A percentile compares a stretch with the other conserved stretches of the same genome.
Evolutionary conservation across 1,140 invertebrate genomes (phyloP).

Genomic region (Whitmania pigra): DNA sequence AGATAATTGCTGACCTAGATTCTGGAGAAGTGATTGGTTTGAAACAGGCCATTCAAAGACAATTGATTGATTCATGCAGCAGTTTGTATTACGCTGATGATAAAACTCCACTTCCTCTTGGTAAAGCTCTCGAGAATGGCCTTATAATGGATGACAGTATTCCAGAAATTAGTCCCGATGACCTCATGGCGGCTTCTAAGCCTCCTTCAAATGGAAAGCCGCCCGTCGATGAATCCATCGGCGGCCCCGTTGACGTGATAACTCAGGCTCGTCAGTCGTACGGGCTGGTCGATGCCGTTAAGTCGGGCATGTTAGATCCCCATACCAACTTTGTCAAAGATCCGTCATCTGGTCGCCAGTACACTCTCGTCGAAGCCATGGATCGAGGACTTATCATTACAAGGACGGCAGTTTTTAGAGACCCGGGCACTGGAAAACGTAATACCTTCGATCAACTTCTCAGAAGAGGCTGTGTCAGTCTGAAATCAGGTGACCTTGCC

Average conservation of each 20-base stretch:
- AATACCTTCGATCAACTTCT: slow-evolving; percentile 52
- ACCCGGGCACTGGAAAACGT: slow-evolving; percentile 11
- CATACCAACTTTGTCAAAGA: slow-evolving; percentile 59
- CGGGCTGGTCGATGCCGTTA: slow-evolving; percentile 53
- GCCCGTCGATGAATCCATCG: background rate
- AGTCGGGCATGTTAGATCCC: slow-evolving; percentile 56
- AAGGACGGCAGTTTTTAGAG: slow-evolving; percentile 40
- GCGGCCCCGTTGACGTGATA: background rate
- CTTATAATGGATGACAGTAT: slow-evolving; percentile 10
- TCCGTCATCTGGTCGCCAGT: slow-evolving; percentile 52
- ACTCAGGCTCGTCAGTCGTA: slow-evolving; percentile 1
- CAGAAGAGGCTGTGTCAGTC: slow-evolving; percentile 56
- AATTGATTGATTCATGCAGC: slow-evolving; percentile 58
- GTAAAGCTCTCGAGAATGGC: slow-evolving; percentile 9
- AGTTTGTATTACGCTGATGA: slow-evolving; percentile 47
- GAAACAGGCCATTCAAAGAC: slow-evolving; percentile 64
- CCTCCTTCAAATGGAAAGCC: background rate
- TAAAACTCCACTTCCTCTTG: slow-evolving; percentile 9
- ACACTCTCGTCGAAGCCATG: slow-evolving; percentile 40
- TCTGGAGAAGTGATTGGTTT: slow-evolving; percentile 69
- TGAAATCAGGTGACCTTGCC: slow-evolving; percentile 14
- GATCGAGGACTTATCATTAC: slow-evolving; percentile 31
- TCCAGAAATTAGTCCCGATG: background rate
- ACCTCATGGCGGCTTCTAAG: background rate
- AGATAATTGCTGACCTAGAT: slow-evolving; percentile 57